phyloP scores from a whole-genome alignment of 2,113 vertebrate genomes.

The Ictalurus furcatus region DNA sequence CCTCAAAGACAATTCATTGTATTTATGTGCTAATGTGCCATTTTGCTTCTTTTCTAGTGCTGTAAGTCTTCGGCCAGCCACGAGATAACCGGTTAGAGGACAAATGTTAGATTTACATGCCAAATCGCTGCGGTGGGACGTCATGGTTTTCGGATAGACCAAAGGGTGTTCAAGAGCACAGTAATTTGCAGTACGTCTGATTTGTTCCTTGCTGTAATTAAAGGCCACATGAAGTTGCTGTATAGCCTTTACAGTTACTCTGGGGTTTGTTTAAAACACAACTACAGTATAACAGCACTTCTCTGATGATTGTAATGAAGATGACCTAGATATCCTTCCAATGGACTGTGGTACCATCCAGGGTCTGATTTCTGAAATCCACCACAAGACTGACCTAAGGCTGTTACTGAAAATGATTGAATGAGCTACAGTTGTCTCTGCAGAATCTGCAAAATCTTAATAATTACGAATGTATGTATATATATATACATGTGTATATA shows the following conservation, averaged over 20 bases:
- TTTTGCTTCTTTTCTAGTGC: slow-evolving; percentile 38
- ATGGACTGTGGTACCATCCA: background rate
- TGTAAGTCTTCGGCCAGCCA: slow-evolving; percentile 19
- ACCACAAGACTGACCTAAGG: background rate
- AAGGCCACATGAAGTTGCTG: background rate
- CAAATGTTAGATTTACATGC: slow-evolving; percentile 36
- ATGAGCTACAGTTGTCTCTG: too few relatives aligned
- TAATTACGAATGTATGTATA: too few relatives aligned
- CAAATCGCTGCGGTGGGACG: background rate
- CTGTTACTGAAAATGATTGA: background rate
- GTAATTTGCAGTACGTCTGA: background rate
- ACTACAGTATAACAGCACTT: background rate
- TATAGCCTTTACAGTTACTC: background rate
- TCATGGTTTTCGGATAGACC: background rate
- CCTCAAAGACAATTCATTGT: slow-evolving; percentile 35
- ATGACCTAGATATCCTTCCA: background rate
- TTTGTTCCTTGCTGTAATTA: background rate
- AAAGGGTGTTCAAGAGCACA: background rate
- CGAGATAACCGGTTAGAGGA: slow-evolving; percentile 43
- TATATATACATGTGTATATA: too few relatives aligned
- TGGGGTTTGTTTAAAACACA: background rate
- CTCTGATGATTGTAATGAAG: background rate
- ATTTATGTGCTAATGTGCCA: slow-evolving; percentile 62
- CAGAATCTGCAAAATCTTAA: too few relatives aligned
- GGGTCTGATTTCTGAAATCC: background rate